Base-by-base conservation (phyloP, 1,140 invertebrate genomes). In the Pseudomyrmex sp. region DNA sequence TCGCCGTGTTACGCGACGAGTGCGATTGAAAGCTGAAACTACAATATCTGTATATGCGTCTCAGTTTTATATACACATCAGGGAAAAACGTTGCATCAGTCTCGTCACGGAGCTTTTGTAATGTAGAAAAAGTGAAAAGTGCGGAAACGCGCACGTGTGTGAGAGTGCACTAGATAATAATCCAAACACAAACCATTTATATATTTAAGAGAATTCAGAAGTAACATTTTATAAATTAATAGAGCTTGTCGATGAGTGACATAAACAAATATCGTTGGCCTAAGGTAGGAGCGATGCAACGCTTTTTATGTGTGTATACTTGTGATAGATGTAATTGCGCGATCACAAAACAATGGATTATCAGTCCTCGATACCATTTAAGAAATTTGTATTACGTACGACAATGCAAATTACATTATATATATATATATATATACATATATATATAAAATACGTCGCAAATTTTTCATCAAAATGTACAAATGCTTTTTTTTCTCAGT, bases 391-490 rank as follows among this genome's bases (percentile, higher is more conserved):
- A 18, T 18, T 18, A 18, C 18, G 18, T 79, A 79, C 65, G 23
- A 72, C 54, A 77, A 35, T 26, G 74, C 48, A 46, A 70, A 61
- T 61, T 77, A 77, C 44, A 56, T n/a, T 66, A 18, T n/a, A 12
- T 65, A 52, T 23, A 20, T 26, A 62, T 15, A 35, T 26, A 62
- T 8, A 35, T 26, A 63, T 10, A 44, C 0, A 26, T 26, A 63
- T 44, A 44, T 65, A 59, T 65, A 46, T 46, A 65, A 15, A 44
- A 44, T 35, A 80, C 66, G 46, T 20, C 15, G 23, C 35, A 56
- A 80, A 46, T 80, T 80, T 72, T 80, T 80, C 76, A 80, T 75
- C 70, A 61, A 63, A 62, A 82, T 82, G 79, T 82, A 82, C 79
- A 82, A 73, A 79, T 44, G 58, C 23, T 44, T 46, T 82, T 63